phyloP scores from a whole-genome alignment of 2,797 vertebrate genomes.

The Capromys pilorides region DNA sequence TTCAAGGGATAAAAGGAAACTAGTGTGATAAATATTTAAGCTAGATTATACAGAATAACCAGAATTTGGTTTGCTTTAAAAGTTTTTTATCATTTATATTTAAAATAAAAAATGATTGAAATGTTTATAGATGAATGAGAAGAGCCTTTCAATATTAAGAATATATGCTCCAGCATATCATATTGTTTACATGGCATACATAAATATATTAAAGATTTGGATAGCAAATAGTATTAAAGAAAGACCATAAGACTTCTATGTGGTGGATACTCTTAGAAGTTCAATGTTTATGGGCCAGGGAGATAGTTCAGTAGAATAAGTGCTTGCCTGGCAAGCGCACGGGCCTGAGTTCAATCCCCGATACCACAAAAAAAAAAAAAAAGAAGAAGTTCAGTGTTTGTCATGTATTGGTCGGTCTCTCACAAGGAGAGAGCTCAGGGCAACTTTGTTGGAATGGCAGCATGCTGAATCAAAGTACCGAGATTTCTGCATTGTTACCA shows the following conservation, averaged over 20 bases:
- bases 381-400: too few relatives aligned
- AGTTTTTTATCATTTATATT: background rate
- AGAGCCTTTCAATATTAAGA: background rate
- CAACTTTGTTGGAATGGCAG: too few relatives aligned
- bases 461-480: background rate
- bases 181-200: background rate
- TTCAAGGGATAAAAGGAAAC: background rate
- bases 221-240: background rate
- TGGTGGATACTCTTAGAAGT: background rate
- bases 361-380: too few relatives aligned
- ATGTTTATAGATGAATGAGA: background rate
- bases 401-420: background rate
- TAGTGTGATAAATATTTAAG: background rate
- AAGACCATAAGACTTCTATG: background rate
- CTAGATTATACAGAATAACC: background rate
- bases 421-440: background rate
- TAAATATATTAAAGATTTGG: background rate
- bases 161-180: background rate
- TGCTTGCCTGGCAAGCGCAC: too few relatives aligned
- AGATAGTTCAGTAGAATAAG: too few relatives aligned
- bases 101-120: background rate
- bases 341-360: too few relatives aligned
- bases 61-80: slow-evolving; percentile 30
- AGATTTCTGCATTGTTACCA: background rate
- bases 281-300: too few relatives aligned